Base-by-base conservation (phyloP, 2,888 invertebrate species). In the Caenorhabditis wallacei region DNA sequence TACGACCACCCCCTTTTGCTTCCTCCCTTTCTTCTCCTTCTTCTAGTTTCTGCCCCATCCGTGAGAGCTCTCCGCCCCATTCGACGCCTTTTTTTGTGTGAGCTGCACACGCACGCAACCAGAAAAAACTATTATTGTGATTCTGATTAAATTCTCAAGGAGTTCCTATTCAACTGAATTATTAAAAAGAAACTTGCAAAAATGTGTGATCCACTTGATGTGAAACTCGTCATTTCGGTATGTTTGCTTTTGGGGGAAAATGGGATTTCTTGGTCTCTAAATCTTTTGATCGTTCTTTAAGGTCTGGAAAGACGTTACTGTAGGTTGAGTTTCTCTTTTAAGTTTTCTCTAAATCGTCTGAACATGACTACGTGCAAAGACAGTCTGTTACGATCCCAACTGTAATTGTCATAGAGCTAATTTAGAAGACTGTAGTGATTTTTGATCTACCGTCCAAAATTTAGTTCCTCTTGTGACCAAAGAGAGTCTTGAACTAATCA, bases 161-260 rank as follows among this genome's bases (percentile, higher is more conserved):
- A 8, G 8, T 8, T 30, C 8, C 30, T 30, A n/a, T n/a, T n/a
- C n/a, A n/a, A n/a, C n/a, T 30, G 30, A 30, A 30, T 30, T 8
- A 30, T 8, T 3, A n/a, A 30, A 35, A 30, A 30, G 8, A 30
- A 8, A 8, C 35, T 20, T 30, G 30, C 30, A 30, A 46, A 69
- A 69, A 78, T 78, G 78, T 78, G 78, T 30, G 78, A 78, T 59
- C 48, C 61, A 10, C 40, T 72, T 10, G 76, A 69, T 53, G 76
- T 76, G 20, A 76, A 76, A 22, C 59, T 76, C 20, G 76, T 76
- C n/a, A 76, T 78, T 43, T 69, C 78, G 78, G 78, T 78, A 78
- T 63, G 78, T 78, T 53, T 22, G 37, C 35, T 57, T 18, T 10
- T 40, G 4, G 10, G 4, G 26, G 7, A 13, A 35, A 40, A 37